Evolutionary conservation across 1,140 invertebrate genomes (phyloP), one percentile per base, ranked within the genome.

Genomic region (Neodiprion virginianus): DNA sequence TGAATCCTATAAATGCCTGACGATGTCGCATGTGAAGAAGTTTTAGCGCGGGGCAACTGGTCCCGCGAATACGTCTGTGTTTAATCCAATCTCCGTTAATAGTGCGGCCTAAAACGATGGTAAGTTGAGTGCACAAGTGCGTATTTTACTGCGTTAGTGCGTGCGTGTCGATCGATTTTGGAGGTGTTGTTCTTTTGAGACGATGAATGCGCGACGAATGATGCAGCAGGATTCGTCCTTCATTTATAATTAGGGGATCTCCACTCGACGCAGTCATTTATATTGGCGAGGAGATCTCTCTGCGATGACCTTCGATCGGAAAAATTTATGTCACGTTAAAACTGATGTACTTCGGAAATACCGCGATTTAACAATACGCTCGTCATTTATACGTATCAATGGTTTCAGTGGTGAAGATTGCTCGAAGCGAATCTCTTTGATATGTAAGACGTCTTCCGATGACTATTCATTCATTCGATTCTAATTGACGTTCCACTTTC

Each of bases 1-100:
- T 86, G 86, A 88, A 88, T 88, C 87, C 87, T 88, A 88, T 88
- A 88, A 88, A 88, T 88, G 87, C 85, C 83, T 82, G 77, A 84
- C 80, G 82, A 82, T 79, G 67, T 72, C 53, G 40, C 79, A 75
- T 79, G 82, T 75, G 83, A 83, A 88, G 85, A 88, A 88, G 86
- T 88, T 85, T 79, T 80, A 80, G 87, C 83, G 75, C 82, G 82
- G 84, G 83, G 85, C 82, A 77, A 81, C 76, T 67, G 77, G 75
- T 84, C 84, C 84, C 84, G 84, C 78, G 84, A 85, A 12, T 61
- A 61, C 53, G 11, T 61, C 11, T 17, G 53, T 61, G 11, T 61
- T 61, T 61, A 40, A 40, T 3, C 28, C 28, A 5, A 40, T 40
- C 28, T 40, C 28, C 28, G 28, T 61, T 61, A 40, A 40, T 61